Conservation (phyloP, 2,888 invertebrate species). For the Platycheirus rosarum region DNA sequence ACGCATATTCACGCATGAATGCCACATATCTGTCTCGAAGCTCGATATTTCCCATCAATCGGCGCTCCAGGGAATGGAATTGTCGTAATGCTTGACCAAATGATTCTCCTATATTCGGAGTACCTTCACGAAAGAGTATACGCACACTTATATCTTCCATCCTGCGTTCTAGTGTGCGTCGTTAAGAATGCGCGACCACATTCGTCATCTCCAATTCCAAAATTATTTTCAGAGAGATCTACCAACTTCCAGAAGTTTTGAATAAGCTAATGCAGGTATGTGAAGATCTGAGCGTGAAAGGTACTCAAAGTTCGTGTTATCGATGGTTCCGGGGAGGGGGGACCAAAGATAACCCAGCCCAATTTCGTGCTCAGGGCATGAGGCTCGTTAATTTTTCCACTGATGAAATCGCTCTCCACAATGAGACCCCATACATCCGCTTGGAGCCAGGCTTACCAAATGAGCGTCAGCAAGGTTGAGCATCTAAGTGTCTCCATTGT, state of each 20-base stretch:
- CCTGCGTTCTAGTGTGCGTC: not conserved
- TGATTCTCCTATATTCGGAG: constrained; percentile 27
- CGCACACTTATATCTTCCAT: constrained; percentile 43
- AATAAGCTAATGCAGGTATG: constrained; percentile 27
- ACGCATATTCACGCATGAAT: constrained; percentile 22
- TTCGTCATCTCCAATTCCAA: not conserved
- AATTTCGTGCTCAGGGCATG: constrained; percentile 25
- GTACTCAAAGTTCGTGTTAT: constrained; percentile 11
- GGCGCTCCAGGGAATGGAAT: constrained; percentile 35
- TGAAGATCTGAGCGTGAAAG: constrained; percentile 14
- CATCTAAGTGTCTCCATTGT: constrained; percentile 8
- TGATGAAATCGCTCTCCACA: constrained; percentile 21
- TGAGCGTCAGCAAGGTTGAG: constrained; percentile 13
- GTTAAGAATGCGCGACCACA: constrained; percentile 25
- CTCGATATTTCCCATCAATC: constrained; percentile 10
- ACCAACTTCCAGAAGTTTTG: constrained; percentile 41
- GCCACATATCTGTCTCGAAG: constrained; percentile 28
- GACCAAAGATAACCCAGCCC: constrained; percentile 50
- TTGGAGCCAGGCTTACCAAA: not conserved
- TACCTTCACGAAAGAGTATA: constrained; percentile 28
- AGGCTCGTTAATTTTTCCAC: constrained; percentile 22
- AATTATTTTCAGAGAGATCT: constrained; percentile 2
- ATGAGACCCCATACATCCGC: constrained; percentile 43
- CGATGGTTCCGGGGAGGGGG: no score
- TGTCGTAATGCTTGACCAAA: constrained; percentile 22